phyloP scores from a whole-genome alignment of 2,888 invertebrate species.

The Seladonia tumulorum region DNA sequence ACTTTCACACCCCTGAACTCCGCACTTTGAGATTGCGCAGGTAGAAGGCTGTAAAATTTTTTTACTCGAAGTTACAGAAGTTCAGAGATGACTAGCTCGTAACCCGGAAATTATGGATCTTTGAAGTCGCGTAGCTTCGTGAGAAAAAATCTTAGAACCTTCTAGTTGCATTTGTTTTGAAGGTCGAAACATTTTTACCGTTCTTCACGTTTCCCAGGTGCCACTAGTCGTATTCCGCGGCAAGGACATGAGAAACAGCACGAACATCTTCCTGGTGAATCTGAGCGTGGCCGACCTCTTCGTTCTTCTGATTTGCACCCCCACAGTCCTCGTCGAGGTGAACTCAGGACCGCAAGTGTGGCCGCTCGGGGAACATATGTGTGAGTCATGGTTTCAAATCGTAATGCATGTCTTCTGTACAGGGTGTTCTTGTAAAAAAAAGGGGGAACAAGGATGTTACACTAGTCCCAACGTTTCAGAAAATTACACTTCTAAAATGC shows the following conservation, averaged over 20 bases:
- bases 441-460: no score
- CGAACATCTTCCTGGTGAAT: conserved; percentile 97
- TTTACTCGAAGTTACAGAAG: no score
- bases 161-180: no score
- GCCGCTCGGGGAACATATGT: conserved; percentile 96
- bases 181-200: neutral
- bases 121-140: no score
- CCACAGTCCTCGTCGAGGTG: conserved; percentile 96
- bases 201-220: conserved; percentile 45
- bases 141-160: no score
- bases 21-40: no score
- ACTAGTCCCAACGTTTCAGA: no score
- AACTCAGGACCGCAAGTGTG: conserved; percentile 96
- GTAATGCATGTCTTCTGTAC: conserved; percentile 2
- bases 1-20: neutral
- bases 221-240: conserved; percentile 96
- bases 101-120: no score
- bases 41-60: no score
- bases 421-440: neutral
- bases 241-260: conserved; percentile 97
- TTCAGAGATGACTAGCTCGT: no score
- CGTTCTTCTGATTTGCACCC: conserved; percentile 96
- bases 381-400: conserved; percentile 88
- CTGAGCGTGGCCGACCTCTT: conserved; percentile 96
- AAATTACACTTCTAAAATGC: neutral